These are phyloP conservation scores for Drosophila burlai DNA, from an alignment of 1,140 invertebrate species.

Conservation along the genomic window DNA sequence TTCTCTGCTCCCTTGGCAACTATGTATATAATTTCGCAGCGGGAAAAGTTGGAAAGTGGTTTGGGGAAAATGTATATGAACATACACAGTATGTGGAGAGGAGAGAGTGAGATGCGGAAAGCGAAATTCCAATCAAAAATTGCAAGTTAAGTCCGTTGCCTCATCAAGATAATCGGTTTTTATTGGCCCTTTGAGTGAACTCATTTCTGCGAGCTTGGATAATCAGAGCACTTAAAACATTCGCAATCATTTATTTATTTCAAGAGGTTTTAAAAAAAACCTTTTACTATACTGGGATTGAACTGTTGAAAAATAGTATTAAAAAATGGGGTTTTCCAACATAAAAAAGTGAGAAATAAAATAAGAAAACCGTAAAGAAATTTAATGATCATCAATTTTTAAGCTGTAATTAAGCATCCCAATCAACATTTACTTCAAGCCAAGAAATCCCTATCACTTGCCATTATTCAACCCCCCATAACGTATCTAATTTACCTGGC, in stretches of 20 bases:
- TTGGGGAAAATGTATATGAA: background rate
- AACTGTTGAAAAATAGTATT: background rate
- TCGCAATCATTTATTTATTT: background rate
- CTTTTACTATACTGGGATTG: background rate
- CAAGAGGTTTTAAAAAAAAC: background rate
- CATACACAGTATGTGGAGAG: background rate
- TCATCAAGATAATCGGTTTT: constrained; percentile 30
- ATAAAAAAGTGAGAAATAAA: background rate
- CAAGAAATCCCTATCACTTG: background rate
- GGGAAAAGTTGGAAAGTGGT: constrained; percentile 18
- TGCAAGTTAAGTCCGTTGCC: constrained; percentile 5
- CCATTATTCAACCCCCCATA: background rate
- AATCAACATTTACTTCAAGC: background rate
- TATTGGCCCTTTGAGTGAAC: constrained; percentile 1
- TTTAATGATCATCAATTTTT: too few species aligned
- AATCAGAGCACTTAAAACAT: constrained; percentile 3
- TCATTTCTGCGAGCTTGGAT: background rate
- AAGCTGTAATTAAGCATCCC: background rate
- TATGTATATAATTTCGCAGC: constrained; percentile 6
- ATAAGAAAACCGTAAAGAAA: background rate
- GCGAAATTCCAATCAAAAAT: constrained; percentile 26
- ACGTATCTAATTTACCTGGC: background rate
- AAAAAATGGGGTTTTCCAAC: background rate
- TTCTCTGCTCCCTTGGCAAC: background rate
- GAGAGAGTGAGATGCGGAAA: background rate